Conservation (phyloP, 2,113 vertebrate species). For the Platichthys flesus region DNA sequence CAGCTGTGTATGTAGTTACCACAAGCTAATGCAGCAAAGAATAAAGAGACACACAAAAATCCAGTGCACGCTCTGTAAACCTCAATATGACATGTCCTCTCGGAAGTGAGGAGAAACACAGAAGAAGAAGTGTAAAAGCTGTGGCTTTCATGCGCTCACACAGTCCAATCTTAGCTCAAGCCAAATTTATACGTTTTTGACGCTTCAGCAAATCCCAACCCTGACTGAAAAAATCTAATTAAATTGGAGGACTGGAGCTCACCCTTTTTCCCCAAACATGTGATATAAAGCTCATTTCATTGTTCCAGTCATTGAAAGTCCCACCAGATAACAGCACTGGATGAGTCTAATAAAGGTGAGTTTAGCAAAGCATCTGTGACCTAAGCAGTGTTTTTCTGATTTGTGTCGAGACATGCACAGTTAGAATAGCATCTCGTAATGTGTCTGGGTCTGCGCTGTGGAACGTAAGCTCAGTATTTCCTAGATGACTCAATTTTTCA, state of each 20-base stretch:
- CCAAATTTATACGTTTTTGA: conserved; percentile 20
- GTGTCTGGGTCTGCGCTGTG: background rate
- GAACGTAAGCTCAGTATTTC: conserved; percentile 39
- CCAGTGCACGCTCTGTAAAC: background rate
- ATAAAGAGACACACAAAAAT: background rate
- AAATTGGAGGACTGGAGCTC: conserved; percentile 23
- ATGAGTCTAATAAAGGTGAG: conserved; percentile 43
- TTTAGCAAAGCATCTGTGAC: conserved; percentile 16
- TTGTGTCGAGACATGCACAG: conserved; percentile 6
- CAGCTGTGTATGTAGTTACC: conserved; percentile 15
- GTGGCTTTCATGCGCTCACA: background rate
- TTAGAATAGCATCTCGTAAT: background rate
- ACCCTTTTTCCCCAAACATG: conserved; percentile 32
- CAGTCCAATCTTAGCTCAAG: conserved; percentile 7
- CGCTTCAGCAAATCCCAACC: conserved; percentile 37
- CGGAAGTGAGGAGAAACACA: background rate
- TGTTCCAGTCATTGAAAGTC: background rate
- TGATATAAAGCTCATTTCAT: conserved; percentile 34
- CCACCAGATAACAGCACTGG: conserved; percentile 57
- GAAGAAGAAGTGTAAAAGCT: background rate
- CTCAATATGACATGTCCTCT: background rate
- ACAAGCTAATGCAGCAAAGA: conserved; percentile 6
- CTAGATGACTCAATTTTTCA: conserved; percentile 37
- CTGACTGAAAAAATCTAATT: conserved; percentile 36
- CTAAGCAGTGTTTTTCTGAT: conserved; percentile 9